Evolutionary conservation across 2,113 vertebrate genomes (phyloP).

Genomic region (Prolemur simus): DNA sequence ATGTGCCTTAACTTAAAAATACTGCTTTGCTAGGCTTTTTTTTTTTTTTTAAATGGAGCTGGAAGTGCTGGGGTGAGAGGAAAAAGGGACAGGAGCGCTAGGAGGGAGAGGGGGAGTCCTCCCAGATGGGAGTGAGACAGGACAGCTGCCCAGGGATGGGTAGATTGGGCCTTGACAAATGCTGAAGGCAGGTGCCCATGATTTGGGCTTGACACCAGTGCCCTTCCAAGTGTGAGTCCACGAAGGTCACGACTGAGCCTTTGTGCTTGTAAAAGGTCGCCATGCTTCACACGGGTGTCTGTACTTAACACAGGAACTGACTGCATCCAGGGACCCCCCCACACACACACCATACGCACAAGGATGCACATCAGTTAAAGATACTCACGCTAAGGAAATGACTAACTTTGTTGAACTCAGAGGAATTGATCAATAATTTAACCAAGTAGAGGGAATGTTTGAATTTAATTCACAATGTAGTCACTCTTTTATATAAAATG

Average conservation of each 20-base stretch:
- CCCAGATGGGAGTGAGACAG: neutral
- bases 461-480: neutral
- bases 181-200: neutral
- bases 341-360: fast-evolving
- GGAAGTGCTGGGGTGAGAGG: neutral
- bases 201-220: neutral
- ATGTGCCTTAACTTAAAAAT: neutral
- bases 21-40: neutral
- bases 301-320: neutral
- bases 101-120: fast-evolving
- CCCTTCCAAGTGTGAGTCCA: too few relatives aligned
- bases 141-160: neutral
- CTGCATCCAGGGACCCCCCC: fast-evolving
- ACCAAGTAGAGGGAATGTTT: neutral
- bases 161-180: neutral
- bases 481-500: neutral
- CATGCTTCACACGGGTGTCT: neutral
- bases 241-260: neutral
- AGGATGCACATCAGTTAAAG: neutral
- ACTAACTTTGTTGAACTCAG: neutral
- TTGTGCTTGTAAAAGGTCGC: neutral
- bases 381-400: neutral
- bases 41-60: neutral
- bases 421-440: neutral
- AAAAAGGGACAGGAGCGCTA: neutral